Evolutionary conservation across 2,797 vertebrate genomes (phyloP), one percentile per base, ranked within the genome.

Genomic region (Pitangus sulphuratus): DNA sequence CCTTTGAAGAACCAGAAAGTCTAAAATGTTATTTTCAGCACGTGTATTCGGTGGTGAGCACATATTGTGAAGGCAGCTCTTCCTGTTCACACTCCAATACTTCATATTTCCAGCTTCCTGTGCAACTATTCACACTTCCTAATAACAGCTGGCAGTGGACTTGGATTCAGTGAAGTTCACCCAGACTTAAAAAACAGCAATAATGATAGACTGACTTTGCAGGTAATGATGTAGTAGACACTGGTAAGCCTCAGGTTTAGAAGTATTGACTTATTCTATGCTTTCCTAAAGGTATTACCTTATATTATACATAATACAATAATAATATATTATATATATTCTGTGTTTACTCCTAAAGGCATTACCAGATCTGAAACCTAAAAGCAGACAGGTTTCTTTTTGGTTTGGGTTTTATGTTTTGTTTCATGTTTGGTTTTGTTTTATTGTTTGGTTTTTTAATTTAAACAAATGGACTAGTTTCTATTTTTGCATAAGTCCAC

Each of bases 61-160:
- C 58, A n/a, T 0, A 26, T 50, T 39, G 47, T 19, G 45, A 89
- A 82, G 44, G 81, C 78, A 94, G 82, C 81, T 61, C 87, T 93
- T 93, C 87, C 87, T 94, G 90, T 72, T 86, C 62, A 86, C 57
- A 7, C 87, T 90, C 78, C 89, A 76, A 68, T 18, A 74, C 42
- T 85, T 89, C n/a, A 12, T 51, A 84, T 70, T 83, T 87, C 89
- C 89, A 88, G 8, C 86, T 90, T 90, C 94, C 91, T 87, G 57
- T 70, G 17, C 28, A 86, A 69, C 87, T 60, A 77, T 84, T 95
- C 88, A 89, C 82, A 83, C 90, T 93, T 94, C 85, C 88, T 83
- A 93, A 62, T 61, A 79, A 90, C 89, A 89, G 83, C 50, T 57
- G 66, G 87, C 3, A 33, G 25, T 64, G 66, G 83, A 45, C 3